Evolutionary conservation across 2,888 invertebrate genomes (phyloP).

Genomic region (Eristalis arbustorum): DNA sequence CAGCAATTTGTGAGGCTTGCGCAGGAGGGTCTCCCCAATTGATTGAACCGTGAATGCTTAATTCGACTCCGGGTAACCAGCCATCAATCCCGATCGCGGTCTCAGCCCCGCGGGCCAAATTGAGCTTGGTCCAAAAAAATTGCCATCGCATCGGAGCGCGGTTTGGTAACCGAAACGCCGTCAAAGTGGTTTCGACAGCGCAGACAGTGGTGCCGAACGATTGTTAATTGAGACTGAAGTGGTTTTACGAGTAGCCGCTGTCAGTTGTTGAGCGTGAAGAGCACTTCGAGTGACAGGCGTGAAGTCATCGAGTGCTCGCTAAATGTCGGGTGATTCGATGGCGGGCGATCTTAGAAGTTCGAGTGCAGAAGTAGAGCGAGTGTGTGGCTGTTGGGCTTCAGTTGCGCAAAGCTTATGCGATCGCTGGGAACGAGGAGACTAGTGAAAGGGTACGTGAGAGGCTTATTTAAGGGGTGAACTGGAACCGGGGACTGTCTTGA

Average conservation of each 20-base stretch:
- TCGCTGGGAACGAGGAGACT: neutral
- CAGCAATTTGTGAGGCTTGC: slow-evolving; percentile 1
- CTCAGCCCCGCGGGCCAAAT: slow-evolving; percentile 39
- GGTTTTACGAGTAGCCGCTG: slow-evolving; percentile 2
- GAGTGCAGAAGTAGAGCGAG: neutral
- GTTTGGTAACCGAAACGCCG: slow-evolving; percentile 50
- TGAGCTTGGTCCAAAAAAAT: slow-evolving; percentile 54
- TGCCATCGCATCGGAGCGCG: slow-evolving; percentile 39
- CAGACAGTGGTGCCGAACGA: neutral
- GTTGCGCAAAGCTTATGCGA: neutral
- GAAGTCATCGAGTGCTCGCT: neutral
- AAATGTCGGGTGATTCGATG: neutral
- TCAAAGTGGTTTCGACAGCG: slow-evolving; percentile 45
- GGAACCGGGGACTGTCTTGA: too few relatives aligned
- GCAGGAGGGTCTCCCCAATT: slow-evolving; percentile 47
- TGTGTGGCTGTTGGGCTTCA: neutral
- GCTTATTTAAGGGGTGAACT: too few relatives aligned
- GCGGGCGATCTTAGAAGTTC: neutral
- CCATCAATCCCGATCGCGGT: slow-evolving; percentile 35
- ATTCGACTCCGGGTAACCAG: slow-evolving; percentile 46
- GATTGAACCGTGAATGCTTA: slow-evolving; percentile 66
- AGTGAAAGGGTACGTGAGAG: too few relatives aligned
- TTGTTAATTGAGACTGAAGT: slow-evolving; percentile 26
- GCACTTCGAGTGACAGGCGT: neutral
- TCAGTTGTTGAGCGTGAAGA: neutral